Evolutionary conservation across 1,140 invertebrate species (phyloP), one percentile per base, ranked within the genome.

Genomic region (Drosophila insularis): DNA sequence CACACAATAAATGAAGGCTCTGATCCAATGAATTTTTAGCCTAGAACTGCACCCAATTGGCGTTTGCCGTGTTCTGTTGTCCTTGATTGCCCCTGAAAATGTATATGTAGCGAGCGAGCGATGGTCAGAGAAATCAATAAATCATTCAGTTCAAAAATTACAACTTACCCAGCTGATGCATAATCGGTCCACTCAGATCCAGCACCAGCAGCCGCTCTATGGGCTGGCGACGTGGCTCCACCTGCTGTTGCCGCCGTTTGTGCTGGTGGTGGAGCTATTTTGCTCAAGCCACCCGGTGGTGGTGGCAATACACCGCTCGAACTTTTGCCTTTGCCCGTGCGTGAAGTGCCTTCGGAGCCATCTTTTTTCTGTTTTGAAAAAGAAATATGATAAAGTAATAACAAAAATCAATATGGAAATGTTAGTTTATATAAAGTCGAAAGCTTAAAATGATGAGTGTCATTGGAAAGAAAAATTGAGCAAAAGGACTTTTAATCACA

Each of bases 231-330:
- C 0, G 94, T 95, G 13, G 95, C 94, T 40, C 95, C 95, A 71
- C 94, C 94, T 55, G 89, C 81, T 31, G 96, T 95, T 35, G 94
- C 93, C 4, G 94, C 93, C 23, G 95, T 95, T 19, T 96, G 96
- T 31, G 97, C 97, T 32, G 97, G 97, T 50, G 98, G 97, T 65
- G 97, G 97, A 32, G 97, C 93, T 63, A 97, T 93, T 35, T 95
- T 93, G 21, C 94, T 95, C 46, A 93, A 87, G n/a, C 92, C 92
- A 50, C 90, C 91, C 0, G 92, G 92, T 1, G 91, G 84, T 8
- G 90, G 92, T 91, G 78, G 90, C 35, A 92, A 64, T 13, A 89
- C 77, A 19, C 81, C 81, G n/a, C 81, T 76, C 17, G 87, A 89
- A 63, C 89, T 89, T 71, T 93, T 86, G 85, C 94, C 93, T 89